Evolutionary conservation across 1,140 invertebrate species (phyloP), one percentile per base, ranked within the genome.

Genomic region (Stenopsyche tienmushanensis): DNA sequence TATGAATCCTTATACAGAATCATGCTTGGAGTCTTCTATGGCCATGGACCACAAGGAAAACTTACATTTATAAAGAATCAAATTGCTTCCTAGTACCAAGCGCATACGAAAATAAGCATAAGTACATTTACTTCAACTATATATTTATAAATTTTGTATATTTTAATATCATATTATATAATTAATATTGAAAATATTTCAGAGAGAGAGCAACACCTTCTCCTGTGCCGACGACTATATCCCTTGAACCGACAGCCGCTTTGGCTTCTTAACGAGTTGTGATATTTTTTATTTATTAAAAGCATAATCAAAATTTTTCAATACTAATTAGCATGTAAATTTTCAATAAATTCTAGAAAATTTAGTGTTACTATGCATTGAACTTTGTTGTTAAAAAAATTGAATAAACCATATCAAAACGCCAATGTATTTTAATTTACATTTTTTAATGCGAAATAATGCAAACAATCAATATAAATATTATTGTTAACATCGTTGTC

Each of bases 81-180:
- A 77, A 77, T 59, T 77, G 76, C 53, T 77, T 73, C 55, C 65
- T 76, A 72, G 76, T 77, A n/a, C 75, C 75, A 10, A 77, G 76
- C 67, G 71, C 72, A 65, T 77, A 72, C 47, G 75, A 76, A 62
- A 64, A 64, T 17, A 74, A 74, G 71, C 71, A 76, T 58, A 74
- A 66, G 76, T 77, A 72, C 65, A 55, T 25, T 21, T 25, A 53
- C 41, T 42, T 21, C 13, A 13, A 57, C 5, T 42, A 15, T 39
- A 3, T 39, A 55, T 13, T 17, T 17, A 55, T 39, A 39, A 15
- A 55, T 55, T 5, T 29, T n/a, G 34, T 7, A 29, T 26, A 54
- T 54, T 18, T 34, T 15, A 15, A 29, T 54, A 29, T 54, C 29
- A 23, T 25, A 53, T 53, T 49, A 9, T 45, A 49, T 49, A 15